Conservation (phyloP, 64 coral and sea anemone genomes). For the Montipora cactus region DNA sequence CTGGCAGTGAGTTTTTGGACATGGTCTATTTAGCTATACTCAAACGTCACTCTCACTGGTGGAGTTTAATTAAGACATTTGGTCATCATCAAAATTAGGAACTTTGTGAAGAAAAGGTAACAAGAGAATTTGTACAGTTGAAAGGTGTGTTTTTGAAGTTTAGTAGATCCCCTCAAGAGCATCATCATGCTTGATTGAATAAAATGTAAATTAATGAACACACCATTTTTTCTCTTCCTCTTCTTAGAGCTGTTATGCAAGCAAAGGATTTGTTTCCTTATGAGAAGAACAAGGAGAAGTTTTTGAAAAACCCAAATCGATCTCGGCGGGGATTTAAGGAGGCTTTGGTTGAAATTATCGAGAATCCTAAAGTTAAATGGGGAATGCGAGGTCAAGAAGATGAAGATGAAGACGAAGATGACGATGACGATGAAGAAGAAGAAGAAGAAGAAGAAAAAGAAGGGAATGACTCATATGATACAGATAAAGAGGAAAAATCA, state of each 20-base stretch:
- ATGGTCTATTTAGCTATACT: too few relatives aligned
- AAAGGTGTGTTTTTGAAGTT: too few relatives aligned
- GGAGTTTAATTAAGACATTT: too few relatives aligned
- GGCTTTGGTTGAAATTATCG: conserved; percentile 84
- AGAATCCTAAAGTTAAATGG: conserved; percentile 83
- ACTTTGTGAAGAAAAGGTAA: too few relatives aligned
- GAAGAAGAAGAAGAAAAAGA: conserved; percentile 24
- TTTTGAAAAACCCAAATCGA: conserved; percentile 73
- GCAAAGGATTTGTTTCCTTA: conserved; percentile 78
- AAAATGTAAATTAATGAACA: too few relatives aligned
- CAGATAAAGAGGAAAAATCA: conserved; percentile 37
- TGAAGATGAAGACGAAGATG: conserved; percentile 68
- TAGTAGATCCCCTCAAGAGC: too few relatives aligned
- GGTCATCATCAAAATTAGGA: too few relatives aligned
- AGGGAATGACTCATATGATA: conserved; percentile 23
- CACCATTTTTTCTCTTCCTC: background rate
- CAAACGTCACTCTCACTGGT: too few relatives aligned
- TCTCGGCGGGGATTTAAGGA: conserved; percentile 76
- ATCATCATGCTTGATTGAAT: too few relatives aligned
- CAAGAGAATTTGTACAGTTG: too few relatives aligned
- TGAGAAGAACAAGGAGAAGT: conserved; percentile 84
- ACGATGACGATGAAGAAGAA: conserved; percentile 35
- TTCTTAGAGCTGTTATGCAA: conserved; percentile 79
- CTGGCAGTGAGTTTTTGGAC: too few relatives aligned
- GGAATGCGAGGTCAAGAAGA: conserved; percentile 81